Evolutionary conservation across 2,797 vertebrate genomes (phyloP), one percentile per base, ranked within the genome.

Genomic region (Enteromius viviparus): DNA sequence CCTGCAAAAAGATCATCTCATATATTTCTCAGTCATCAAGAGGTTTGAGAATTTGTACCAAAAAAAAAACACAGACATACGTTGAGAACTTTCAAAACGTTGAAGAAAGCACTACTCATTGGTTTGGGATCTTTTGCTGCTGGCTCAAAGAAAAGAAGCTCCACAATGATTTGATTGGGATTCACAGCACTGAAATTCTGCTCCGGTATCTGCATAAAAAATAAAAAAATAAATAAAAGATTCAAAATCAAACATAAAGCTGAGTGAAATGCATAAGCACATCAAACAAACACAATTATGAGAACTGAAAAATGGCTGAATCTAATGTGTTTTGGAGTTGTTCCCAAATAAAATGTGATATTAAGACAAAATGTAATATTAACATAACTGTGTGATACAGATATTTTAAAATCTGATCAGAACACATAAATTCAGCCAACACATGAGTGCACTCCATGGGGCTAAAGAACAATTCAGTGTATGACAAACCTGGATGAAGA

Each of bases 71-170:
- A 29, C 26, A 62, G 14, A 14, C 60, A 29, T 62, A 62, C 26
- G 29, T 62, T 62, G 60, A 29, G 60, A 29, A 62, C 60, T 29
- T 29, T 62, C 60, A 62, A 62, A 12, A 62, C 11, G 6, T 62
- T 62, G 12, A 62, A 62, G 60, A 29, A 62, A 62, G 26, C 26
- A 15, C 60, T 62, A 26, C 60, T 12, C 60, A 62, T 62, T 6
- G 23, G 60, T 62, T 62, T 29, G 14, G 14, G 26, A 29, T 62
- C 12, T 62, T 26, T 62, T 62, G 60, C 60, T 29, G 6, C 26
- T 29, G 60, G 60, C 60, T 62, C 60, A 62, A 62, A 62, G 26
- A 62, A 29, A 62, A 62, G n/a, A 29, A 62, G 60, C 60, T 62
- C 60, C 26, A 62, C 60, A 26, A 29, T 29, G 12, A 62, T 29